These are phyloP conservation scores for Sphinx pinastri DNA, from an alignment of 2,888 invertebrate species.

Conservation along the genomic window DNA sequence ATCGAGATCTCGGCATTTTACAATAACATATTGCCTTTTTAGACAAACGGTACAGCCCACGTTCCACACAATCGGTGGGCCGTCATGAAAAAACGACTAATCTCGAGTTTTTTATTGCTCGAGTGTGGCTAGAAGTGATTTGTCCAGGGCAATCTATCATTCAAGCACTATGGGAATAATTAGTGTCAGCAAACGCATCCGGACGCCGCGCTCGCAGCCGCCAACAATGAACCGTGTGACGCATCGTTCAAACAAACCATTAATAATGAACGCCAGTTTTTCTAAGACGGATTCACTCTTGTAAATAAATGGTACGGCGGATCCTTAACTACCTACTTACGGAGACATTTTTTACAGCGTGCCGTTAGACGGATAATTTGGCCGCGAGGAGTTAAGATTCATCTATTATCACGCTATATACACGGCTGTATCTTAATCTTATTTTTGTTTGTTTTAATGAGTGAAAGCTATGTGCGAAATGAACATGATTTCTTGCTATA, in stretches of 20 bases:
- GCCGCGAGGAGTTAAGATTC: slow-evolving; percentile 41
- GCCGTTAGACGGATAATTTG: slow-evolving; percentile 66
- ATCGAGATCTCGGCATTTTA: slow-evolving; percentile 59
- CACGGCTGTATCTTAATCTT: not conserved
- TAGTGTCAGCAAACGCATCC: slow-evolving; percentile 82
- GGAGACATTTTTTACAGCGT: slow-evolving; percentile 72
- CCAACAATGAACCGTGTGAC: slow-evolving; percentile 79
- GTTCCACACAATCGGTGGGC: slow-evolving; percentile 64
- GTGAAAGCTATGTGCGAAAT: too few species aligned
- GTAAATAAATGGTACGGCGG: slow-evolving; percentile 80
- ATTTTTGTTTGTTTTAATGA: too few species aligned
- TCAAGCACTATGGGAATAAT: slow-evolving; percentile 82
- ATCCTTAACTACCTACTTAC: slow-evolving; percentile 81
- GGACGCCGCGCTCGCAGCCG: slow-evolving; percentile 62
- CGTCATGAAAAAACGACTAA: slow-evolving; percentile 69
- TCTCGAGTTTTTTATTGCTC: slow-evolving; percentile 75
- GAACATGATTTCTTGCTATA: too few species aligned
- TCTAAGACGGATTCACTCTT: slow-evolving; percentile 79
- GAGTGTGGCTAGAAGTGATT: slow-evolving; percentile 78
- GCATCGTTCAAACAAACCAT: slow-evolving; percentile 83
- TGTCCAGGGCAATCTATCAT: slow-evolving; percentile 83
- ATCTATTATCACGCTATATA: not conserved
- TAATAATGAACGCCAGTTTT: slow-evolving; percentile 82
- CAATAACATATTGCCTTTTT: slow-evolving; percentile 70
- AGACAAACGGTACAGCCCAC: slow-evolving; percentile 67